Base-by-base conservation (phyloP, 2,888 invertebrate species). In the Clunio marinus region DNA sequence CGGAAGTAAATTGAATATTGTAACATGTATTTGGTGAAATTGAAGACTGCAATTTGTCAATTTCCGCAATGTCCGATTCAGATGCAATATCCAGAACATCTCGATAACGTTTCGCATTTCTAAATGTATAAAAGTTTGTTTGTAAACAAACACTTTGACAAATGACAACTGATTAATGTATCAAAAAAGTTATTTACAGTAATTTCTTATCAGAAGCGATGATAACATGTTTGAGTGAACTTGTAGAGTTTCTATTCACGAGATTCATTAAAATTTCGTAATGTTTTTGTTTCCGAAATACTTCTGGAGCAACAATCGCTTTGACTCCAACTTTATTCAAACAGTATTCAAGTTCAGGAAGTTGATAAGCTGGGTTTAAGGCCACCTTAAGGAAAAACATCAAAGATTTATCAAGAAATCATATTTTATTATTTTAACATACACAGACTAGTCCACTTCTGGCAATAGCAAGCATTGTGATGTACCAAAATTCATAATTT, bases 1-100 rank as follows among this genome's bases (percentile, higher is more conserved):
- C 41, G 1, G 93, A 93, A 1, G 93, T 92, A 74, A 92, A 93
- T 75, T 91, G 86, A 71, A 95, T 87, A 75, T 89, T 91, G 72
- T 84, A 86, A 0, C 86, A 82, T 55, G 84, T 83, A 75, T 88
- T 87, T 37, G 89, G 85, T 63, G 84, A 81, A 13, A 91, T 81
- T 0, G 75, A 72, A 0, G 77, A 72, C 74, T 87, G 86, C 15
- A 82, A 51, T 2, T 71, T 70, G 1, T 59, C 10, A 5, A 73
- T 68, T n/a, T 68, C 51, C 5, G 67, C 17, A 32, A 32, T 10
- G 3, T 72, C 71, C 2, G 74, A 73, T 55, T 75, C 75, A 17
- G 70, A 71, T 7, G 71, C 74, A 2, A 75, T 70, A 13, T 71
- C 69, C 46, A 82, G 75, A 1, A 83, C 69, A 27, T 83, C 81